Base-by-base conservation (phyloP, 2,113 vertebrate species). In the Vireo altiloquus region DNA sequence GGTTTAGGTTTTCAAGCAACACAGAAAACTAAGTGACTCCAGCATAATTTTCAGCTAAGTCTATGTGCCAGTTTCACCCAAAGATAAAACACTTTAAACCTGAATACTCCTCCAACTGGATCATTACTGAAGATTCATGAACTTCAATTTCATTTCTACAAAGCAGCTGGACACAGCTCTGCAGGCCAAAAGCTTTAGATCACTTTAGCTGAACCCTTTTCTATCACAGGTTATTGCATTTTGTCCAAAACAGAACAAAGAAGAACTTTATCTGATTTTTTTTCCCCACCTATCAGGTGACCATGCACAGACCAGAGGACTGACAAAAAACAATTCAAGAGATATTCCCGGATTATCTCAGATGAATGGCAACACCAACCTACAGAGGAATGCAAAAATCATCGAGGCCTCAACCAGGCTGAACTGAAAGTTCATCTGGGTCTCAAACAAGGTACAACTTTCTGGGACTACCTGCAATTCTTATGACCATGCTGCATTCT, bases 301-400 rank as follows among this genome's bases (percentile, higher is more conserved):
- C 15, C 6, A 3, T 0, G 9, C n/a, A 89, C 14, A 12, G 17
- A 68, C 11, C 9, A 0, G 1, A 69, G 18, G 70, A 66, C 2
- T 6, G 24, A 27, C 7, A 4, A 57, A 54, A 60, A 60, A 1
- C 3, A 6, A 39, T 33, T 21, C 20, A 21, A 4, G 4, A 63
- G 10, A 35, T 25, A 66, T 6, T 70, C 27, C 24, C 30, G 31
- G 7, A 59, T n/a, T 64, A 44, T 40, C 52, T 28, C 66, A 59
- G 9, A 4, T 47, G 16, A 95, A 37, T 7, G 19, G 10, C 19
- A 66, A 6, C 4, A 68, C 2, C 54, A 57, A 5, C 9, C 24
- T 17, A 44, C 14, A 69, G 4, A 7, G 7, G 9, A 71, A 79
- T 2, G 27, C 16, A 63, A 47, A 87, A 63, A 37, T 5, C 30